Evolutionary conservation across 2,797 vertebrate species (phyloP).

Genomic region (Epinephelus awoara): DNA sequence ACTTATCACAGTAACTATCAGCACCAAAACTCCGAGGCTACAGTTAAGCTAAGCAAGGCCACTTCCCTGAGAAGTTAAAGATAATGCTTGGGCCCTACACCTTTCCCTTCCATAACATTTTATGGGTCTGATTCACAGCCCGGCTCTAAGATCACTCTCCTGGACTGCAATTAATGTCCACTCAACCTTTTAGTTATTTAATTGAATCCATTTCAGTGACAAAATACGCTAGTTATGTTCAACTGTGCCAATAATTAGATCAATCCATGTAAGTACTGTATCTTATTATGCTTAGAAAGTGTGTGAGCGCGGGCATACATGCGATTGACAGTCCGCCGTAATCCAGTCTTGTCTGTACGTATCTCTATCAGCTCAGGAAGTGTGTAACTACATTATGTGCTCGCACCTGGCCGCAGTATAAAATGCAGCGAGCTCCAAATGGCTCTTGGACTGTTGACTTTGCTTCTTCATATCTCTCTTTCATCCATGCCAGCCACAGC

Average conservation of each 20-base stretch:
- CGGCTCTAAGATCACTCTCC: conserved; percentile 64
- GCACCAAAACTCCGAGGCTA: conserved; percentile 20
- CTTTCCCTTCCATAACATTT: conserved; percentile 78
- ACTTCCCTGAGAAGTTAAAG: conserved; percentile 58
- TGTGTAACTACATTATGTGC: conserved; percentile 27
- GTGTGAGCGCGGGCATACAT: conserved; percentile 13
- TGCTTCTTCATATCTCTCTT: conserved; percentile 60
- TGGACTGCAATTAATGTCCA: conserved; percentile 77
- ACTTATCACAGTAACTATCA: conserved; percentile 3
- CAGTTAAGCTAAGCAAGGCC: conserved; percentile 29
- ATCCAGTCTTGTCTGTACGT: not conserved
- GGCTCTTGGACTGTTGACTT: conserved; percentile 59
- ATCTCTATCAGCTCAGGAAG: conserved; percentile 20
- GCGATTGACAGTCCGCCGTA: conserved; percentile 6
- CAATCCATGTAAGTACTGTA: conserved; percentile 55
- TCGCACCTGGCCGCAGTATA: conserved; percentile 30
- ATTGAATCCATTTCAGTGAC: conserved; percentile 77
- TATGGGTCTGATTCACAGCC: conserved; percentile 71
- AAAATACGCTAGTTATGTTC: conserved; percentile 75
- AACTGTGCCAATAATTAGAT: conserved; percentile 76
- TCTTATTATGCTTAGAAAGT: conserved; percentile 50
- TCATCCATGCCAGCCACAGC: conserved; percentile 64
- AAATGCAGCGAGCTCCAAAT: conserved; percentile 50
- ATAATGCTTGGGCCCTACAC: conserved; percentile 51
- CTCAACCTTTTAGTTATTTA: conserved; percentile 79